Base-by-base conservation (phyloP, 2,113 vertebrate genomes). In the Capreolus pygargus region DNA sequence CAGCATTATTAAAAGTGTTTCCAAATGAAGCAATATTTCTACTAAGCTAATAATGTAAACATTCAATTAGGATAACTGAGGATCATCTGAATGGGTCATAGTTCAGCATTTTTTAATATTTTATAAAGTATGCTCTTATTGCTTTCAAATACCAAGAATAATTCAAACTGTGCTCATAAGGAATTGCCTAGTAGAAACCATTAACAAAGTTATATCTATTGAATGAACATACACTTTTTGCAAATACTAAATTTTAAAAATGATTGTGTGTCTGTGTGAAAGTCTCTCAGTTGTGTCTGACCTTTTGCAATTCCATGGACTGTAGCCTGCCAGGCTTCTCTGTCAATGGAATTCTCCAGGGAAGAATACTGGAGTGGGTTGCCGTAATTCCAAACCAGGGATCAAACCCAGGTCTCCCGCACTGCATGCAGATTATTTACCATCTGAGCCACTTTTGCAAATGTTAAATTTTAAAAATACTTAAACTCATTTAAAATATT, bases 81-180 rank as follows among this genome's bases (percentile, higher is more conserved):
- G 28, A 78, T 83, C 11, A 79, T 36, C 33, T 54, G 28, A 96
- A 82, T 76, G 36, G 43, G 4, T 83, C 45, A 96, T 14, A 64
- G 50, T 45, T 94, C 19, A 70, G 39, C 15, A 83, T 61, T 92
- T 74, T 60, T 64, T 36, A 97, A 47, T 89, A 96, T 81, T 97
- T 97, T 74, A 74, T 7, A 47, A 97, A 89, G 86, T 52, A 1
- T 85, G n/a, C 81, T 79, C 74, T 36, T 50, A 81, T 78, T 86
- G 8, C 55, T 94, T 94, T 89, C 9, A 93, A 95, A 92, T 81
- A 84, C 8, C 50, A 92, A 86, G n/a, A 93, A 60, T 36, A 83
- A 93, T 92, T 95, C 19, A 86, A 95, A 58, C 15, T 88, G 43
- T 70, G 30, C 23, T 91, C 57, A 74, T 23, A 89, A 91, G 28